Conservation (phyloP, 92 coral and sea anemone genomes). For the Heteractis magnifica region DNA sequence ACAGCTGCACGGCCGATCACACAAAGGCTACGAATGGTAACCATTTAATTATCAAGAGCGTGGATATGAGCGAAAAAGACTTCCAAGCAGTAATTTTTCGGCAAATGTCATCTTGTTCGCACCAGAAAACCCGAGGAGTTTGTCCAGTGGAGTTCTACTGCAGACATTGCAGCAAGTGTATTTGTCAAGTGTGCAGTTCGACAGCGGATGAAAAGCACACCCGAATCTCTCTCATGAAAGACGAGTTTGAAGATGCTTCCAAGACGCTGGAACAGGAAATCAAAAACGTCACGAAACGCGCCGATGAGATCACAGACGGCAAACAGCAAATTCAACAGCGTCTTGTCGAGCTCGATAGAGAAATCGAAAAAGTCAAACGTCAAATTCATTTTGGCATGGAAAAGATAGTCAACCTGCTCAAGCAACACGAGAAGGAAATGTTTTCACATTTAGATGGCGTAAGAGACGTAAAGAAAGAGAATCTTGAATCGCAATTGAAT, state of each 20-base stretch:
- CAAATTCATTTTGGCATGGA: conserved; percentile 67
- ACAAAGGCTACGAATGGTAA: conserved; percentile 27
- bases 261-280: conserved; percentile 11
- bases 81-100: conserved; percentile 52
- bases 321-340: conserved; percentile 49
- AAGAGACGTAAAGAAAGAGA: conserved; percentile 65
- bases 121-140: conserved; percentile 56
- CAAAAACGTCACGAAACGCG: conserved; percentile 19
- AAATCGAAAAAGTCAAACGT: conserved; percentile 56
- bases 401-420: conserved; percentile 53
- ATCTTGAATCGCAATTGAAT: conserved; percentile 52
- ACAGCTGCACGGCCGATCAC: conserved; percentile 44
- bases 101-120: conserved; percentile 46
- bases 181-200: conserved; percentile 73
- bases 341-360: conserved; percentile 60
- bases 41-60: conserved; percentile 51
- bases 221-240: conserved; percentile 6
- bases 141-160: conserved; percentile 62
- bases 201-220: conserved; percentile 57
- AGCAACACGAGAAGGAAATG: conserved; percentile 74
- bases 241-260: conserved; percentile 20
- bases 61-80: conserved; percentile 53
- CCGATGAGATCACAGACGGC: conserved; percentile 25
- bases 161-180: conserved; percentile 62
- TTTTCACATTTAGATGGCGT: conserved; percentile 57